Percentiles rank a stretch among this genome's conserved stretches.
phyloP scores from a whole-genome alignment of 2,888 invertebrate genomes.

The Drosophila anomalata region DNA sequence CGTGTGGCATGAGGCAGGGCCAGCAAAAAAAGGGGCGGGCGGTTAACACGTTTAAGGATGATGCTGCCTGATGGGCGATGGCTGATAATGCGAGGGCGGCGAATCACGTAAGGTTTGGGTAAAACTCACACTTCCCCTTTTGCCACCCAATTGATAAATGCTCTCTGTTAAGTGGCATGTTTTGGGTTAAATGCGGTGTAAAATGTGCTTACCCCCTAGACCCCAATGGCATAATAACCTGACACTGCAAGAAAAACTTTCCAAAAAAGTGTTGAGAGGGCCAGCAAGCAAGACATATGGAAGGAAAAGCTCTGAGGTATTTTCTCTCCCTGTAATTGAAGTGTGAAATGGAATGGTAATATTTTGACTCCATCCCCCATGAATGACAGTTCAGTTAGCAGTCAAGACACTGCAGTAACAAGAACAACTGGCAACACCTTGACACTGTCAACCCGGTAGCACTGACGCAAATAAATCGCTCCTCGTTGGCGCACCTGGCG shows the following conservation, averaged over 20 bases:
- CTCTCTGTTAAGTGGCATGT: constrained; percentile 65
- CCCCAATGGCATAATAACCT: constrained; percentile 61
- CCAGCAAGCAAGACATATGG: not conserved
- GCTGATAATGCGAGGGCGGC: constrained; percentile 55
- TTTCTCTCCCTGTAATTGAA: constrained; percentile 27
- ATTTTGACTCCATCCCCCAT: constrained; percentile 20
- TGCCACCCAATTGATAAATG: constrained; percentile 62
- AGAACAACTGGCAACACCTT: constrained; percentile 38
- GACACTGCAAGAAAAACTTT: not conserved
- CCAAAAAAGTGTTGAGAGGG: too few species aligned
- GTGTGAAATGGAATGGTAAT: not conserved
- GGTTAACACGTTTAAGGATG: constrained; percentile 58
- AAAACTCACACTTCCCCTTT: constrained; percentile 2
- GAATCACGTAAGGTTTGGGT: constrained; percentile 63
- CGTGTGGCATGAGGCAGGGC: not conserved
- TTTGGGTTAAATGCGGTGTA: constrained; percentile 72
- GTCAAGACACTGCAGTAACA: constrained; percentile 38
- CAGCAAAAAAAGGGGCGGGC: not conserved
- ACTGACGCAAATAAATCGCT: constrained; percentile 80
- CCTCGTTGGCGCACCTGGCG: constrained; percentile 62
- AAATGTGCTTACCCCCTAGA: constrained; percentile 48
- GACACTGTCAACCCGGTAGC: constrained; percentile 57
- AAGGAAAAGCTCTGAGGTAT: not conserved
- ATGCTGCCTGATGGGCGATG: constrained; percentile 51
- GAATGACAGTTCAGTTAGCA: constrained; percentile 80